phyloP scores from a whole-genome alignment of 2,113 vertebrate genomes.

The Pachycephala philippinensis region DNA sequence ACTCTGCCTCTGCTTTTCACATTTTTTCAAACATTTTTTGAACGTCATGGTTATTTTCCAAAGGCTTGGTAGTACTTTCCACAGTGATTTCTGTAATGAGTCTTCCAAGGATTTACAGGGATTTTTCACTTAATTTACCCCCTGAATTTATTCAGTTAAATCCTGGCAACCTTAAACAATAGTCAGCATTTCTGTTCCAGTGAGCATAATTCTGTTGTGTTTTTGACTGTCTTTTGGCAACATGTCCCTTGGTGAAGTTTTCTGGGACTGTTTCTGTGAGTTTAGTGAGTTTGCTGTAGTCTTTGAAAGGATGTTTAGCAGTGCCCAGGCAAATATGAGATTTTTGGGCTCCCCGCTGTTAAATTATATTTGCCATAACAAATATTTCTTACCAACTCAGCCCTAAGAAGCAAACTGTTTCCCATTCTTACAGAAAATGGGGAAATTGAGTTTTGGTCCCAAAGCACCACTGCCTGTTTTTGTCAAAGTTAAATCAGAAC shows the following conservation, averaged over 20 bases:
- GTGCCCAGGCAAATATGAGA: not conserved
- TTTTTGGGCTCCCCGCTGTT: not conserved
- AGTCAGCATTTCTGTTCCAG: conserved; percentile 12
- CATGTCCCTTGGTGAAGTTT: not conserved
- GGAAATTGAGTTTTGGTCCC: not conserved
- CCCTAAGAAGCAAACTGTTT: not conserved
- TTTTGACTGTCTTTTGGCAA: not conserved
- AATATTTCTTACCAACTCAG: not conserved
- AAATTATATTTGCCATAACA: not conserved
- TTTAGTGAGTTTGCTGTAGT: not conserved
- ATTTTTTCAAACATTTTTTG: conserved; percentile 4
- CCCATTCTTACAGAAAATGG: not conserved
- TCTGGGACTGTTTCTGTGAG: not conserved
- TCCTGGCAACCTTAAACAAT: not conserved
- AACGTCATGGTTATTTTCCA: not conserved
- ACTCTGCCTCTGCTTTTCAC: not conserved
- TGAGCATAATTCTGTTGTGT: not conserved
- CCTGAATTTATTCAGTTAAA: not conserved
- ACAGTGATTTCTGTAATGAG: not conserved
- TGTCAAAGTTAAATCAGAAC: not conserved
- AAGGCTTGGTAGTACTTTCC: not conserved
- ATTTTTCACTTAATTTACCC: not conserved
- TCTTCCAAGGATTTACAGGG: not conserved
- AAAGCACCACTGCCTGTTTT: not conserved
- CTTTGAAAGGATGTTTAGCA: not conserved